Conservation (phyloP, 2,113 vertebrate genomes). For the Hemicordylus capensis region DNA sequence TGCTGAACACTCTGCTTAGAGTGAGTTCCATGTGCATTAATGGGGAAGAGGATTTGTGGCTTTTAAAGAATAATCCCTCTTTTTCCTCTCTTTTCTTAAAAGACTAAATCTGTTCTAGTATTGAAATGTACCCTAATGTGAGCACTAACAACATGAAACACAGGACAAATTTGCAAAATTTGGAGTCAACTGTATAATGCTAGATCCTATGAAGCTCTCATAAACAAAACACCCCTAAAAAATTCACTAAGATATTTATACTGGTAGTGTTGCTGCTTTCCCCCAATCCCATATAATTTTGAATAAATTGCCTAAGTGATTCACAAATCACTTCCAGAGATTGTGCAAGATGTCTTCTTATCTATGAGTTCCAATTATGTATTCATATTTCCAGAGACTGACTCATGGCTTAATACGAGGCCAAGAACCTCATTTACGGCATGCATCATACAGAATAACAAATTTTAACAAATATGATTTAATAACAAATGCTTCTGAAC, state of each 20-base stretch:
- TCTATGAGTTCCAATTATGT: neutral
- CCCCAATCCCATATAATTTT: rapidly evolving
- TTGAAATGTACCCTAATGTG: neutral
- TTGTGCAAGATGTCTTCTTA: neutral
- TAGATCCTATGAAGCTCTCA: neutral
- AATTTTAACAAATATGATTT: neutral
- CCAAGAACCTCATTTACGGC: neutral
- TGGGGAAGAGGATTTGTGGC: neutral
- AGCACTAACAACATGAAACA: constrained; percentile 17
- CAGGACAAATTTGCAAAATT: neutral
- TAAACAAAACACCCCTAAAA: neutral
- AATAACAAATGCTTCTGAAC: neutral
- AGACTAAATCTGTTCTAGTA: neutral
- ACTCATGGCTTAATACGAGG: neutral
- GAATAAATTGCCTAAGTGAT: neutral
- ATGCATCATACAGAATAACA: too few species aligned
- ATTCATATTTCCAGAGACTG: neutral
- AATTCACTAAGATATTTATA: neutral
- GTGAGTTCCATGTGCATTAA: neutral
- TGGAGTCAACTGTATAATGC: neutral
- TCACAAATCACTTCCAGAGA: neutral
- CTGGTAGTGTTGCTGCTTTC: neutral
- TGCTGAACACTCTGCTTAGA: neutral
- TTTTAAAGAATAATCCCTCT: constrained; percentile 4
- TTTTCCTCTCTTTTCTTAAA: neutral